Conservation (phyloP, 2,113 vertebrate species). For the Todiramphus saurophagus region DNA sequence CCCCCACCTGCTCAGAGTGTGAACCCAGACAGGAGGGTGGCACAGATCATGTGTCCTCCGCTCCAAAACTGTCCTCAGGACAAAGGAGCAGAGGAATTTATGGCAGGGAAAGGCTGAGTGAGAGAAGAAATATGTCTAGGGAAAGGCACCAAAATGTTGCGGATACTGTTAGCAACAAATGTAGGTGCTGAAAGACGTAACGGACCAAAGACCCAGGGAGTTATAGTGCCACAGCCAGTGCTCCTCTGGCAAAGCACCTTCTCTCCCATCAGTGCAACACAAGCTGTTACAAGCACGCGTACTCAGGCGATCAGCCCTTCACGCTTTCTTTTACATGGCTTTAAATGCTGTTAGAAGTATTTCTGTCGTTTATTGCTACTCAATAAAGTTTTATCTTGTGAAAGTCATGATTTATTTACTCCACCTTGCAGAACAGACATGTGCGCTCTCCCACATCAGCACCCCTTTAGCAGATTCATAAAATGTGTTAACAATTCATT, state of each 20-base stretch:
- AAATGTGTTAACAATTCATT: conserved; percentile 68
- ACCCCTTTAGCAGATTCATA: conserved; percentile 61
- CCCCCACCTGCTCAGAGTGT: background rate
- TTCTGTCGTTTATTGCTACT: conserved; percentile 61
- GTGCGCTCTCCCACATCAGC: background rate
- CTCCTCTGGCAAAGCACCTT: background rate
- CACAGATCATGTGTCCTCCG: background rate
- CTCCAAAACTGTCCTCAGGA: background rate
- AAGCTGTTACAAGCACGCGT: background rate
- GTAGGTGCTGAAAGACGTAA: background rate
- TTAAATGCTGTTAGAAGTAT: conserved; percentile 46
- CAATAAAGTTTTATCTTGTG: conserved; percentile 69
- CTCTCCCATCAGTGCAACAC: background rate
- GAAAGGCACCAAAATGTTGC: background rate
- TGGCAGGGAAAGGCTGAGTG: background rate
- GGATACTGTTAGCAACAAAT: background rate
- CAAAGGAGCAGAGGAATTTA: background rate
- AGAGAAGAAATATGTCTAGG: background rate
- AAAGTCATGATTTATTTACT: conserved; percentile 58
- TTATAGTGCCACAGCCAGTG: background rate
- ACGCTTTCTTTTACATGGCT: background rate
- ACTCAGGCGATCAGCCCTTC: background rate
- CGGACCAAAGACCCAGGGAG: background rate
- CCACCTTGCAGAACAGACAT: background rate
- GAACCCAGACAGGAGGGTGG: background rate